Base-by-base conservation (phyloP, 1,140 invertebrate genomes). In the Drosophila leontia region DNA sequence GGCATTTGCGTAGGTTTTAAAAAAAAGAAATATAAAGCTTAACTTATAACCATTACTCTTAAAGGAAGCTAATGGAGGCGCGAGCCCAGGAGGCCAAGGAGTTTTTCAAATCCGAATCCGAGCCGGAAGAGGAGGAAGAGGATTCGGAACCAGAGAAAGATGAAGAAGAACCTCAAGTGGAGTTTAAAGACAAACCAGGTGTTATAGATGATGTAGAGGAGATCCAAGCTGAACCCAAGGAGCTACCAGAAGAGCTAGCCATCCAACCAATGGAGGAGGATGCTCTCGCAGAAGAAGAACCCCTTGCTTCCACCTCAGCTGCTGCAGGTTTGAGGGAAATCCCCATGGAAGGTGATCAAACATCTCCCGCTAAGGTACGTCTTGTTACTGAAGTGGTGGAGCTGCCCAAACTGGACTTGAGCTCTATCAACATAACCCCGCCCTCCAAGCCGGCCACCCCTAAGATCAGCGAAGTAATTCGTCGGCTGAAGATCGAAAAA, bases 101-200 rank as follows among this genome's bases (percentile, higher is more conserved):
- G 65, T 94, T 94, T 82, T 95, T 94, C 61, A 94, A 94, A 81
- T 94, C 94, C 8, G 94, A 94, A 64, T 94, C 93, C 9, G 94
- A 94, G 61, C 93, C 92, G 82, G n/a, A 92, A 7, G 63, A 58
- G 15, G 82, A 84, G n/a, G 64, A n/a, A n/a, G n/a, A 70, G 2
- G 17, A 57, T 7, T 37, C 53, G 5, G 56, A 47, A 9, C 5
- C 13, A 0, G 23, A 57, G 0, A 55, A 71, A 1, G 45, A 70
- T 26, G 63, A 50, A 12, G 35, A 68, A 1, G 55, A 63, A 26
- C 48, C 34, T 15, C 17, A 63, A 3, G 42, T 63, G 39, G 57
- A 60, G 34, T 13, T 63, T 8, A 69, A 59, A 45, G 80, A 80
- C 13, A 88, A 81, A 47, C 9, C 45, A 6, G 63, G n/a, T n/a